phyloP scores from a whole-genome alignment of 2,888 invertebrate genomes.

The Taphrorychus bicolor region DNA sequence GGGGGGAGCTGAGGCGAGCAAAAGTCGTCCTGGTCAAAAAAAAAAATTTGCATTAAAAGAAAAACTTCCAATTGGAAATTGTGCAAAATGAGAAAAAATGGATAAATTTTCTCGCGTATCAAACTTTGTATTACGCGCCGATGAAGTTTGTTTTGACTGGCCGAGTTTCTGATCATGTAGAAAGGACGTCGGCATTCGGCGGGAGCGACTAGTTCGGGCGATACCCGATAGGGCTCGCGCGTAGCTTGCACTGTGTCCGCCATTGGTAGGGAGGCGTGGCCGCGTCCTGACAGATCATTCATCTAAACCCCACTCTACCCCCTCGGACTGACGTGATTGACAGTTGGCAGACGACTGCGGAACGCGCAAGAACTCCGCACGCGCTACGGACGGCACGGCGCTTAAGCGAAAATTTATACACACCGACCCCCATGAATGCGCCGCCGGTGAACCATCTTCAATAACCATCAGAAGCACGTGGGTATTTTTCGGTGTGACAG shows the following conservation, averaged over 20 bases:
- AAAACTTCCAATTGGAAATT: neutral
- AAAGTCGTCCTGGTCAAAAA: neutral
- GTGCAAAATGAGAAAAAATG: neutral
- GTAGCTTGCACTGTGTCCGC: constrained; percentile 57
- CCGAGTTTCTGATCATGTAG: neutral
- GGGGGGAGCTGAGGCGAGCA: too few species aligned
- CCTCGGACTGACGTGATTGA: constrained; percentile 66
- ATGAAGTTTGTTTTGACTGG: constrained; percentile 31
- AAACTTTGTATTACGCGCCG: constrained; percentile 9
- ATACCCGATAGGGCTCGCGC: constrained; percentile 60
- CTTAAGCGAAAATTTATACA: constrained; percentile 48
- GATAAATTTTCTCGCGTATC: neutral
- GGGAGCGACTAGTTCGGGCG: constrained; percentile 45
- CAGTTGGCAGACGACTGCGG: constrained; percentile 73
- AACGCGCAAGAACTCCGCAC: constrained; percentile 67
- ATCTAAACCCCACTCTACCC: constrained; percentile 65
- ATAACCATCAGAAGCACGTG: constrained; percentile 45
- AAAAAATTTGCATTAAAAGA: neutral
- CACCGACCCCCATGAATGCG: constrained; percentile 46
- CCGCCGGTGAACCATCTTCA: constrained; percentile 45
- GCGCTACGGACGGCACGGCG: constrained; percentile 55
- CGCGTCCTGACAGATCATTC: constrained; percentile 60
- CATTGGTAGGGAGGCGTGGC: constrained; percentile 59
- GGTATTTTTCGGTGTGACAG: constrained; percentile 48
- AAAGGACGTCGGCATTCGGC: constrained; percentile 50